A percentile compares a stretch with the other conserved stretches of the same genome.
Conservation (phyloP, 2,888 invertebrate genomes). For the Caenorhabditis afra region DNA sequence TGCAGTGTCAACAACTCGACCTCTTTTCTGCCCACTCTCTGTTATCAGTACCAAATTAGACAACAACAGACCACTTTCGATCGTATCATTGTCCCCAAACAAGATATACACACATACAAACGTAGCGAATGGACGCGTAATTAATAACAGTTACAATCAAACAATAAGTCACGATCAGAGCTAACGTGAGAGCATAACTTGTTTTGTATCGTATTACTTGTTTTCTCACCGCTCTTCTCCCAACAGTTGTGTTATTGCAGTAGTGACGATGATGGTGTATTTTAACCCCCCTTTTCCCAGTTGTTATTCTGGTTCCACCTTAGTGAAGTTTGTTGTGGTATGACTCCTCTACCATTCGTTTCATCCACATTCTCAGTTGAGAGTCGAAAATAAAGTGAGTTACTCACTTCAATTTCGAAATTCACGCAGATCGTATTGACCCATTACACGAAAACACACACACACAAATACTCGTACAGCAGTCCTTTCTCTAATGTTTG, state of each 20-base stretch:
- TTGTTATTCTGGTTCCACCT: constrained; percentile 40
- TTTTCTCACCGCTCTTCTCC: constrained; percentile 19
- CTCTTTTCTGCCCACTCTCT: not conserved
- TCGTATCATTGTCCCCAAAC: no score
- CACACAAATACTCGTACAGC: constrained; percentile 25
- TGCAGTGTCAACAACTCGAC: not conserved
- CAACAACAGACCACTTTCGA: not conserved
- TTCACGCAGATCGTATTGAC: constrained; percentile 15
- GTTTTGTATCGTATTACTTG: constrained; percentile 50
- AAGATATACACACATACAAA: no score
- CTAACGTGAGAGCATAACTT: constrained; percentile 11
- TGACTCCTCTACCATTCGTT: not conserved
- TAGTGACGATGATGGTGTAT: constrained; percentile 26
- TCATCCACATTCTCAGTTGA: not conserved
- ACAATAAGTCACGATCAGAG: not conserved
- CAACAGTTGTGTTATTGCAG: constrained; percentile 52
- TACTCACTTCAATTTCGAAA: constrained; percentile 2
- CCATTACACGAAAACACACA: constrained; percentile 15
- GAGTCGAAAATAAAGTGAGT: constrained; percentile 9
- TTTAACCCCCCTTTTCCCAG: constrained; percentile 7
- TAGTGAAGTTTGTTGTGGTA: constrained; percentile 11
- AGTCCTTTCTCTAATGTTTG: constrained; percentile 35
- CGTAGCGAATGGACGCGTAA: no score
- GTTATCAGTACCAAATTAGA: constrained; percentile 11
- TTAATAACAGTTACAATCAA: no score